Evolutionary conservation across 2,888 invertebrate species (phyloP).

Genomic region (Iphiclides podalirius): DNA sequence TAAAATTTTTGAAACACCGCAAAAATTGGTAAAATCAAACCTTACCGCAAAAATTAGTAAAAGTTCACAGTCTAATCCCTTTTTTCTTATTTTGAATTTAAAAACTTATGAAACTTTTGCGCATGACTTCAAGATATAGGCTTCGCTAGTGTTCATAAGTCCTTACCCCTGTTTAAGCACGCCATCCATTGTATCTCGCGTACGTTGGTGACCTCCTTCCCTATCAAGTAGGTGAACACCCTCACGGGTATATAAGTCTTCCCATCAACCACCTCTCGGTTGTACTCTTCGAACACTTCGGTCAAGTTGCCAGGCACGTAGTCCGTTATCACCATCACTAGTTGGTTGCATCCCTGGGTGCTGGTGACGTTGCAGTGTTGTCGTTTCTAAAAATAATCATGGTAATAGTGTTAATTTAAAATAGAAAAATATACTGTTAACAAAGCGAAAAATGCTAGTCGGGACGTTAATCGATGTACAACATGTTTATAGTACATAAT

Average conservation of each 20-base stretch:
- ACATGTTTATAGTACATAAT: too few relatives aligned
- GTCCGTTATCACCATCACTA: slow-evolving; percentile 98
- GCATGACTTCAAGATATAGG: too few relatives aligned
- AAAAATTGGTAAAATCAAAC: too few relatives aligned
- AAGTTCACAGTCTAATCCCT: too few relatives aligned
- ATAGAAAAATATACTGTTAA: neutral
- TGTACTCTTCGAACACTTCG: slow-evolving; percentile 90
- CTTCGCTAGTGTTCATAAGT: neutral
- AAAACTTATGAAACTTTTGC: too few relatives aligned
- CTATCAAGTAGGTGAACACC: slow-evolving; percentile 97
- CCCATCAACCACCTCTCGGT: slow-evolving; percentile 82
- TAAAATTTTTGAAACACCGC: too few relatives aligned
- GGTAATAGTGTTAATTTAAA: neutral
- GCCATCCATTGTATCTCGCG: slow-evolving; percentile 96
- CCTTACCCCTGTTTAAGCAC: slow-evolving; percentile 93
- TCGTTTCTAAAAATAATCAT: slow-evolving; percentile 43
- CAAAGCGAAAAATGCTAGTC: too few relatives aligned
- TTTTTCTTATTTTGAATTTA: too few relatives aligned
- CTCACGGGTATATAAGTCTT: slow-evolving; percentile 88
- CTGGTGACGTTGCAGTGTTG: slow-evolving; percentile 55
- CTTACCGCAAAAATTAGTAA: too few relatives aligned
- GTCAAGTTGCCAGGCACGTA: slow-evolving; percentile 94
- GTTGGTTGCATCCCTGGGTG: slow-evolving; percentile 90
- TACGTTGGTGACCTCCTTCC: slow-evolving; percentile 95
- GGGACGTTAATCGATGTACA: too few relatives aligned